These are phyloP conservation scores for Tyto alba DNA, from an alignment of 2,113 vertebrate species.

Conservation along the genomic window DNA sequence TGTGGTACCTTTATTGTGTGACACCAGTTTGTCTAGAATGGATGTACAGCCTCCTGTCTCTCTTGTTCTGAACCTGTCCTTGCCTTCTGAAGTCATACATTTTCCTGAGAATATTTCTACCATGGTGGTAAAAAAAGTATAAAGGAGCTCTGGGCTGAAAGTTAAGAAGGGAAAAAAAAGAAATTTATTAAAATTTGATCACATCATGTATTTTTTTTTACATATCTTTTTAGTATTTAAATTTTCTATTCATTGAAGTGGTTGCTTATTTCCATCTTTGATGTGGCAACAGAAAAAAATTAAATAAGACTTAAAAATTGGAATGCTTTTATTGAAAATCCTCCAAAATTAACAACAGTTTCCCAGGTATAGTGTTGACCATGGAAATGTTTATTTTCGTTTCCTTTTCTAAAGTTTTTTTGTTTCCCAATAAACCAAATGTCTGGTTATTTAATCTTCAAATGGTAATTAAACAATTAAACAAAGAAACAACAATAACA, in stretches of 20 bases:
- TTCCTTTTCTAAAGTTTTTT: not conserved
- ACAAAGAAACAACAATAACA: not conserved
- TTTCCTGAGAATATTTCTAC: not conserved
- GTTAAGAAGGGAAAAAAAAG: not conserved
- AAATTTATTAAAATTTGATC: not conserved
- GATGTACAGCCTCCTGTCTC: not conserved
- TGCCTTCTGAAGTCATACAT: not conserved
- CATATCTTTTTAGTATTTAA: not conserved
- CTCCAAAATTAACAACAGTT: not conserved
- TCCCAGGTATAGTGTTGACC: rapidly evolving
- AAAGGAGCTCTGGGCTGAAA: not conserved
- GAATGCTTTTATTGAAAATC: not conserved
- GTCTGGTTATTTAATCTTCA: not conserved
- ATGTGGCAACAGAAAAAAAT: not conserved
- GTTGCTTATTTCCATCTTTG: not conserved
- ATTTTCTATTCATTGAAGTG: not conserved
- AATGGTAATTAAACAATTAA: not conserved
- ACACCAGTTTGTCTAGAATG: not conserved
- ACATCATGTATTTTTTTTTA: not conserved
- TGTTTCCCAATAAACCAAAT: not conserved
- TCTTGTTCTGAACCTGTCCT: not conserved
- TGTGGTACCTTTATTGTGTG: not conserved
- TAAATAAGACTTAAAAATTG: not conserved
- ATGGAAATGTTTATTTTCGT: not conserved
- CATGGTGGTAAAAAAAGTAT: not conserved